Base-by-base conservation (phyloP, 2,113 vertebrate genomes). In the Triplophysa rosa region DNA sequence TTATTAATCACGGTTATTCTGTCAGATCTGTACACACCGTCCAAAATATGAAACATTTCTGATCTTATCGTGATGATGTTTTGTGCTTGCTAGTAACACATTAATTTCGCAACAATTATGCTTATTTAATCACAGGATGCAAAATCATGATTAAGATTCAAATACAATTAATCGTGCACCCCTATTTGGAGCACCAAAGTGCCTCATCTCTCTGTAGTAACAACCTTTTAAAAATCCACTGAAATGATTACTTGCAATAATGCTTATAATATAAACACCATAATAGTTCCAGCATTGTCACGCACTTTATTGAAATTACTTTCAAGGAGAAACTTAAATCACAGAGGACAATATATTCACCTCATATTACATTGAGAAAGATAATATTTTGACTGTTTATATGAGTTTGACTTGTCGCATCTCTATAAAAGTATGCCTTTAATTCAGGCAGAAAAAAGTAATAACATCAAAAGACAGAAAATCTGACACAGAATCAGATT, bases 341-440 rank as follows among this genome's bases (percentile, higher is more conserved):
- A 23, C 21, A 42, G 40, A 54, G n/a, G 54, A 59, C 29, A 42
- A 40, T 23, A 23, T 59, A 59, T 59, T 59, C 54, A 40, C 54
- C 33, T 72, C 13, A 24, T 59, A 72, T 59, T 72, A 14, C 4
- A 40, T 54, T 16, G 52, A 42, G 33, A 73, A 73, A 59, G 40
- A 61, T 71, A 40, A 71, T 71, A 12, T 45, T 45, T 45, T 45
- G 42, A 12, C 26, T 37, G 49, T n/a, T 42, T 14, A 8, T 47
- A 29, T 21, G 26, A 71, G 12, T 70, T 70, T 70, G 49, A 71
- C 54, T 47, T n/a, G 17, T 56, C 33, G 49, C 37, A 56, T 33
- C 52, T 58, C 37, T 11, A 45, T 58, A 58, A 21, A 10, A 58
- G 6, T 37, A 71, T 40, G 52, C 29, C 2, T 71, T 71, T 24